A percentile compares a stretch with the other conserved stretches of the same genome.
phyloP scores from a whole-genome alignment of 2,113 vertebrate species.

The Rhipidura dahli region DNA sequence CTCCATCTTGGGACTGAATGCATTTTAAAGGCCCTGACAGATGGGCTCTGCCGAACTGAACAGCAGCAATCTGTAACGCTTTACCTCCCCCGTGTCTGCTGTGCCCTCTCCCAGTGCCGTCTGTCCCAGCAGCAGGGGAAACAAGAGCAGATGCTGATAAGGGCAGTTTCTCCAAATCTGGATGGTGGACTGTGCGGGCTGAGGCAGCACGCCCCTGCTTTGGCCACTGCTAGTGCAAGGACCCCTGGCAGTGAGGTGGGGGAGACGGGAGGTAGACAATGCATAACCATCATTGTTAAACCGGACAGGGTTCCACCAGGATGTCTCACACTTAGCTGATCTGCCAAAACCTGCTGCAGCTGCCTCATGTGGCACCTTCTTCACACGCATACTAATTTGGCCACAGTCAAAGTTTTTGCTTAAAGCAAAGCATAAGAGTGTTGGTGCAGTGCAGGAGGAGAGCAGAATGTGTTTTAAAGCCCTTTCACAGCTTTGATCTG shows the following conservation, averaged over 20 bases:
- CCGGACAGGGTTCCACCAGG: neutral
- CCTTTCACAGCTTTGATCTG: slow-evolving; percentile 29
- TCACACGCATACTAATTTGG: neutral
- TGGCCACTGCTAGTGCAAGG: neutral
- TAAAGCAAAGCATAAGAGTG: neutral
- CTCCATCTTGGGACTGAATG: neutral
- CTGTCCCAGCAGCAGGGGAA: neutral
- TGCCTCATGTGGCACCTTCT: neutral
- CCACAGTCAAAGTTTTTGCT: neutral
- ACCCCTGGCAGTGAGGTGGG: neutral
- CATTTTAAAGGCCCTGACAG: neutral
- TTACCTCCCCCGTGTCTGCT: neutral
- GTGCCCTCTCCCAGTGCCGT: neutral
- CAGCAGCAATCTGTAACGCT: neutral
- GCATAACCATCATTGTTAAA: neutral
- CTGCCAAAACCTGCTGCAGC: neutral
- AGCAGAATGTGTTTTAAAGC: neutral
- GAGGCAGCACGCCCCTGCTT: neutral
- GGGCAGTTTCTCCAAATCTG: neutral
- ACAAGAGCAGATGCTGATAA: neutral
- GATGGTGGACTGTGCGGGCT: fast-evolving
- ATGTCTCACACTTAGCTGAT: neutral
- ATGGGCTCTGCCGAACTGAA: neutral
- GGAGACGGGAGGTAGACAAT: neutral
- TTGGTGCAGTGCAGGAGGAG: neutral